Percentiles rank a stretch among this genome's conserved stretches.
Evolutionary conservation across 2,888 invertebrate species (phyloP).

Genomic region (Beris morrisii): DNA sequence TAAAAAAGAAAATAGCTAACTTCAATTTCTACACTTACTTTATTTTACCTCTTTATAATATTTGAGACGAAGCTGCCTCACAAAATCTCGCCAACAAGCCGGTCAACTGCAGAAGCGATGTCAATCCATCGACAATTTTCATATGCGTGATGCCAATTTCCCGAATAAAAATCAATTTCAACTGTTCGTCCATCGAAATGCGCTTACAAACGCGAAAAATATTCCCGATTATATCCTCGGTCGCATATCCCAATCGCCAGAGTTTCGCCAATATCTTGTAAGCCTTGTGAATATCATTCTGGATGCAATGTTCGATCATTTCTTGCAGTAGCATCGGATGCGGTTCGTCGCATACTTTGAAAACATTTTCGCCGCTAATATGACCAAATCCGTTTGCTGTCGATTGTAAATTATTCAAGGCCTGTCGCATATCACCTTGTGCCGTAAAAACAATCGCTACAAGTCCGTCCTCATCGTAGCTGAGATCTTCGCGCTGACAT

Average conservation of each 20-base stretch:
- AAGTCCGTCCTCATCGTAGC: slow-evolving; percentile 88
- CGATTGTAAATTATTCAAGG: slow-evolving; percentile 95
- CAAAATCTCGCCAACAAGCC: slow-evolving; percentile 86
- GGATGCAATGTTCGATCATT: slow-evolving; percentile 83
- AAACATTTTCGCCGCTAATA: slow-evolving; percentile 92
- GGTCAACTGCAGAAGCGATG: slow-evolving; percentile 86
- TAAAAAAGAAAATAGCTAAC: too few relatives aligned
- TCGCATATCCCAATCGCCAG: slow-evolving; percentile 92
- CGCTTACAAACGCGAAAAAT: slow-evolving; percentile 93
- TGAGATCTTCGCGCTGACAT: slow-evolving; percentile 71
- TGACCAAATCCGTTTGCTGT: slow-evolving; percentile 89
- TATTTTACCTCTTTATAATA: slow-evolving; percentile 5
- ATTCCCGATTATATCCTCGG: slow-evolving; percentile 95
- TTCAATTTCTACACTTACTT: too few relatives aligned
- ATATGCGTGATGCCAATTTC: slow-evolving; percentile 91
- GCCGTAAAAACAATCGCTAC: slow-evolving; percentile 97
- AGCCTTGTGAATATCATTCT: slow-evolving; percentile 81
- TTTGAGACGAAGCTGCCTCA: slow-evolving; percentile 46
- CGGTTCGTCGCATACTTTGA: slow-evolving; percentile 99
- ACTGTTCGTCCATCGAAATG: slow-evolving; percentile 75
- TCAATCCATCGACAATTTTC: slow-evolving; percentile 86
- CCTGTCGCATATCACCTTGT: slow-evolving; percentile 98
- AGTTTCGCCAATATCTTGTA: slow-evolving; percentile 86
- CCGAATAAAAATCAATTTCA: slow-evolving; percentile 83
- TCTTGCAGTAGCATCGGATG: slow-evolving; percentile 91